These are phyloP conservation scores for Cheilosia variabilis DNA, from an alignment of 2,888 invertebrate species.

Conservation along the genomic window DNA sequence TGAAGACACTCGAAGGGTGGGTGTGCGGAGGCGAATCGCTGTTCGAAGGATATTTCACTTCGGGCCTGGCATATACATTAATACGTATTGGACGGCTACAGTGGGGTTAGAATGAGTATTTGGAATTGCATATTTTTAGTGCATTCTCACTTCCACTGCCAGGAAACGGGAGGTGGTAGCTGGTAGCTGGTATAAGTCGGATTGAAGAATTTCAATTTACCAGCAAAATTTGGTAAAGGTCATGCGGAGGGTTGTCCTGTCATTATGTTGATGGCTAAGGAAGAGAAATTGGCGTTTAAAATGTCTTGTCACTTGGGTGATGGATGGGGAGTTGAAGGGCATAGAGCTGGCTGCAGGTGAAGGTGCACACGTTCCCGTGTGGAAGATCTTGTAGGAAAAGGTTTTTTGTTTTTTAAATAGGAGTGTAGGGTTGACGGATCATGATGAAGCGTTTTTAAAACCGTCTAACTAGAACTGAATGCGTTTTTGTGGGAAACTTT, in stretches of 20 bases:
- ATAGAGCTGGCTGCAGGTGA: too few species aligned
- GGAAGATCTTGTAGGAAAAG: too few species aligned
- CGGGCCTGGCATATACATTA: constrained; percentile 3
- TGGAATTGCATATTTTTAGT: constrained; percentile 38
- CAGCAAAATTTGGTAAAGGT: background rate
- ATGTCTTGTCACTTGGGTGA: too few species aligned
- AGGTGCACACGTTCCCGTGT: too few species aligned
- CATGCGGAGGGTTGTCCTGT: constrained; percentile 24
- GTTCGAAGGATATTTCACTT: constrained; percentile 71
- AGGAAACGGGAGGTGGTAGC: background rate
- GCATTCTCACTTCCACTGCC: constrained; percentile 5
- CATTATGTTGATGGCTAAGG: background rate
- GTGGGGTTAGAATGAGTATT: constrained; percentile 12
- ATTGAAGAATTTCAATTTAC: constrained; percentile 19
- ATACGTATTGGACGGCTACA: background rate
- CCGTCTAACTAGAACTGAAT: too few species aligned
- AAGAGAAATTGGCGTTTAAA: too few species aligned
- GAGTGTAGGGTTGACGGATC: too few species aligned
- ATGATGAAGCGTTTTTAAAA: too few species aligned
- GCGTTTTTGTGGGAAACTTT: too few species aligned
- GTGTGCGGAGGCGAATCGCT: background rate
- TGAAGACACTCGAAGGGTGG: constrained; percentile 45
- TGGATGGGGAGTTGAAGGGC: too few species aligned
- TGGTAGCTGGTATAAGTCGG: background rate
- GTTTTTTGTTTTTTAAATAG: too few species aligned